Conservation (phyloP, 2,797 vertebrate genomes). For the Peromyscus melanophrys region DNA sequence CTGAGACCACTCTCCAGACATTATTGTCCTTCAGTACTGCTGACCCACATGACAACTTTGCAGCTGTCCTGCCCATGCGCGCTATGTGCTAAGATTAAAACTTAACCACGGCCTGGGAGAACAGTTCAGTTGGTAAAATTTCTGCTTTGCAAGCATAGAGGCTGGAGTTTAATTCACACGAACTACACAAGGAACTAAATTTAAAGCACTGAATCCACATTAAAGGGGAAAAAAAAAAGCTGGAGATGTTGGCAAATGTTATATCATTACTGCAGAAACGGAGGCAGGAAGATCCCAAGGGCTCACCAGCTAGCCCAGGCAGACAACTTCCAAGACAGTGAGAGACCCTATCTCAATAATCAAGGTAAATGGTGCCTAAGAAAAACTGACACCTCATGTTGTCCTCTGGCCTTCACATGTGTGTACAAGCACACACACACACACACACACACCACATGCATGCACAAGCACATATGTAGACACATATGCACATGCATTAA, state of each 20-base stretch:
- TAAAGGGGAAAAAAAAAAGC: background rate
- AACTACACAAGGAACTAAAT: background rate
- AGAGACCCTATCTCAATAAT: background rate
- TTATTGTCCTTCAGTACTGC: background rate
- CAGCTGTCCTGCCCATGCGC: background rate
- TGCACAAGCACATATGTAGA: background rate
- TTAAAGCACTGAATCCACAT: background rate
- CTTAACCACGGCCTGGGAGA: background rate
- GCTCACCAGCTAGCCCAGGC: background rate
- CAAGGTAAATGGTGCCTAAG: background rate
- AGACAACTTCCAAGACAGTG: background rate
- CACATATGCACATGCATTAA: too few relatives aligned
- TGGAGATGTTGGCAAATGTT: background rate
- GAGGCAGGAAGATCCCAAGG: background rate
- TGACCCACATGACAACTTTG: background rate
- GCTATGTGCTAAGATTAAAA: background rate
- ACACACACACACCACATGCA: background rate
- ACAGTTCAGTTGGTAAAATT: background rate
- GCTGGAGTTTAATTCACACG: background rate
- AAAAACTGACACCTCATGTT: background rate
- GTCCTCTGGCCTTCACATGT: background rate
- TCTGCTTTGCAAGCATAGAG: background rate
- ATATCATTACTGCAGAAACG: background rate
- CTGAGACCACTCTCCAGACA: background rate
- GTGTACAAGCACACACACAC: background rate